Evolutionary conservation across 1,140 invertebrate genomes (phyloP).

Genomic region (Octopus sinensis): DNA sequence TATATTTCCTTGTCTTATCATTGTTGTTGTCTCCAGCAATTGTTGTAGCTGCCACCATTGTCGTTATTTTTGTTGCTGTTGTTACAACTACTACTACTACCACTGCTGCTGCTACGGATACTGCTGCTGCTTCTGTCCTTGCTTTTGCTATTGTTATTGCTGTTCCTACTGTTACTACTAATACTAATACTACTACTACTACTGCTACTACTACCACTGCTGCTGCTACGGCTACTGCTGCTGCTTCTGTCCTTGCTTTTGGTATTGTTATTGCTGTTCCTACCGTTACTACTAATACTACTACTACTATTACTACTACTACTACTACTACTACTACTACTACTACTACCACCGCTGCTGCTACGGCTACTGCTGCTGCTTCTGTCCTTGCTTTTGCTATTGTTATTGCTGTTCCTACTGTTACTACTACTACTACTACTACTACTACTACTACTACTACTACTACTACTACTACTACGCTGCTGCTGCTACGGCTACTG

Average conservation of each 20-base stretch:
- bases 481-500: too few relatives aligned
- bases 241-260: too few relatives aligned
- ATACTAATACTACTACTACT: not conserved
- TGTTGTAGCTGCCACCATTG: not conserved
- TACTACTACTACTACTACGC: not conserved
- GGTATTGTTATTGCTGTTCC: too few relatives aligned
- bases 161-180: not conserved
- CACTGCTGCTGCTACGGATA: not conserved
- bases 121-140: not conserved
- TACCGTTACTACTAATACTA: not conserved
- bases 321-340: not conserved
- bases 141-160: not conserved
- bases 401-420: not conserved
- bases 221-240: not conserved
- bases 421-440: slow-evolving; percentile 3
- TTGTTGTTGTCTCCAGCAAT: not conserved
- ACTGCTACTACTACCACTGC: not conserved
- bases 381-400: too few relatives aligned
- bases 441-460: slow-evolving; percentile 3
- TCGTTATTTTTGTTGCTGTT: not conserved
- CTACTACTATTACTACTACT: not conserved
- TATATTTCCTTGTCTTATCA: not conserved
- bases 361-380: too few relatives aligned
- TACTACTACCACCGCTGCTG: not conserved
- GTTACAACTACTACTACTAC: not conserved